These are phyloP conservation scores for Penaeus indicus DNA, from an alignment of 1,140 invertebrate genomes.

Conservation along the genomic window DNA sequence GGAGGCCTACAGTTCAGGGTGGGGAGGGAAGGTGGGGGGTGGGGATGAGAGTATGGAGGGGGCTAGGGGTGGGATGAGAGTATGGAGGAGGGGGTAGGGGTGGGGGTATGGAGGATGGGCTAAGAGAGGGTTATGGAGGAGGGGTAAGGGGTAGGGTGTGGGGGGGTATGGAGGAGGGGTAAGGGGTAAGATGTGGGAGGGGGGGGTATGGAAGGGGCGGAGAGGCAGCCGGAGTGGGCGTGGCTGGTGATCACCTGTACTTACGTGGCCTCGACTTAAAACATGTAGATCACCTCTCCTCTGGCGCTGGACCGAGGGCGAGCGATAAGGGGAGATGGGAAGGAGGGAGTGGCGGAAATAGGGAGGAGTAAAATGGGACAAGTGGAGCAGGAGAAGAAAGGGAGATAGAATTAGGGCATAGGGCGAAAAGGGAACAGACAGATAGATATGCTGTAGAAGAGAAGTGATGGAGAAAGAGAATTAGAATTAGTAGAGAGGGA, in stretches of 20 bases:
- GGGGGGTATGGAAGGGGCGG: background rate
- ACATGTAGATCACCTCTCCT: too few species aligned
- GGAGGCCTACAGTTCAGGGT: too few species aligned
- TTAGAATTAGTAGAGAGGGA: background rate
- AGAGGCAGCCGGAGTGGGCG: background rate
- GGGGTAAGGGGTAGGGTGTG: background rate
- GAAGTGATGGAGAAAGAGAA: background rate
- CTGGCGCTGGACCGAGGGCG: too few species aligned
- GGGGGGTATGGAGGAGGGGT: background rate
- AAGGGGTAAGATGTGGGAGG: background rate
- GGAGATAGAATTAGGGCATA: background rate
- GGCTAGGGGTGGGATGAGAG: too few species aligned
- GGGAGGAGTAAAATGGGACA: background rate
- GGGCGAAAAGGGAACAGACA: background rate
- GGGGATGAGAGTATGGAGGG: too few species aligned
- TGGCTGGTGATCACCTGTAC: background rate
- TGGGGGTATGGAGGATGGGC: too few species aligned
- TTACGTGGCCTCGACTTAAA: too few species aligned
- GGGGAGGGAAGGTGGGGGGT: too few species aligned
- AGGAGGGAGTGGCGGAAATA: background rate
- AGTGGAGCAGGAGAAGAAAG: background rate
- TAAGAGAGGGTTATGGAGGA: too few species aligned
- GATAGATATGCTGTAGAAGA: background rate
- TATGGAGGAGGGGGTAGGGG: too few species aligned
- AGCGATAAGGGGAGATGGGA: background rate